Evolutionary conservation across 2,797 vertebrate species (phyloP), one percentile per base, ranked within the genome.

Genomic region (Fistularia tabacaria): DNA sequence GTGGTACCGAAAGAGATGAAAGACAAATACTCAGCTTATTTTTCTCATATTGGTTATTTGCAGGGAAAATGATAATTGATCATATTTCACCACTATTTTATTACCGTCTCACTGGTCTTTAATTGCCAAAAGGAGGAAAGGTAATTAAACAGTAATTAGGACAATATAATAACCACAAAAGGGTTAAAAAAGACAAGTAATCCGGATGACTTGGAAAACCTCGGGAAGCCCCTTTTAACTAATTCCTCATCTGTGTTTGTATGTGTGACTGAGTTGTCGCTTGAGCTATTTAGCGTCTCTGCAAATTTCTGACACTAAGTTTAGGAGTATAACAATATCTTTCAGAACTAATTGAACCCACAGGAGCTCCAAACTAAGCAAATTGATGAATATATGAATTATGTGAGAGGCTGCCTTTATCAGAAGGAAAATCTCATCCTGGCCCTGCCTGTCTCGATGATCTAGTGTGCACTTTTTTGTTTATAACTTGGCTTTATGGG

Each of bases 401-500:
- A 71, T 79, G 68, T 67, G 71, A 70, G 64, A 70, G 66, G 69
- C 57, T 77, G 64, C 64, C 65, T 54, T 75, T 58, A 77, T 72
- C 62, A 77, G 66, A 75, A 46, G 73, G 59, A 74, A 73, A 76
- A 71, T 74, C 75, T 79, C 60, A 67, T 63, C 57, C 46, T 52
- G 47, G 66, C 67, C 66, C 53, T 46, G 67, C 71, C 71, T 67
- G 66, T 79, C 71, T 53, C 44, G 1, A 53, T 86, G 83, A 85
- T 81, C 57, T 74, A 85, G 65, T 81, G 76, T 45, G 59, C 50
- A 73, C 78, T 74, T 76, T 82, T 82, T 83, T 83, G 79, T 85
- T 86, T 83, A 76, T 77, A 83, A 82, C 83, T 82, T 79, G 59
- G 76, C 79, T 84, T 84, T 83, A 83, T 85, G 77, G 51, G 49